phyloP scores from a whole-genome alignment of 2,797 vertebrate genomes.

The Sparus aurata region DNA sequence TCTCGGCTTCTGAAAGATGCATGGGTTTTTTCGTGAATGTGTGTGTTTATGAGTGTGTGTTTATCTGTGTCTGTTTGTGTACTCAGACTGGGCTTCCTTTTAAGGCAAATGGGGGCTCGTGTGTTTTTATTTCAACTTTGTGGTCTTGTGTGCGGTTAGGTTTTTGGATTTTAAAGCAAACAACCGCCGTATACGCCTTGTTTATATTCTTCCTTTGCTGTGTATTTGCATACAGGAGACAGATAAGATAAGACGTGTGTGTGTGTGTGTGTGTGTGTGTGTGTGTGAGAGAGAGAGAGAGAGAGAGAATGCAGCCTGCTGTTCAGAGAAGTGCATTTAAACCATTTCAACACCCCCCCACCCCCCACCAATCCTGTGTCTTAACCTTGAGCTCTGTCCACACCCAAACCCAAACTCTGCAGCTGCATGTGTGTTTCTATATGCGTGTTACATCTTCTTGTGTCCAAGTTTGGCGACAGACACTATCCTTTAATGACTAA shows the following conservation, averaged over 20 bases:
- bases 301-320: slow-evolving; percentile 9
- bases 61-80: slow-evolving; percentile 34
- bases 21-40: slow-evolving; percentile 46
- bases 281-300: background rate
- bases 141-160: slow-evolving; percentile 35
- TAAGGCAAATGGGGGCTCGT: slow-evolving; percentile 40
- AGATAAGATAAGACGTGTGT: background rate
- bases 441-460: slow-evolving; percentile 37
- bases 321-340: slow-evolving; percentile 70
- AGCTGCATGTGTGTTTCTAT: slow-evolving; percentile 40
- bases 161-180: slow-evolving; percentile 39
- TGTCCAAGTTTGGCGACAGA: slow-evolving; percentile 45
- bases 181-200: slow-evolving; percentile 9
- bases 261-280: slow-evolving; percentile 7
- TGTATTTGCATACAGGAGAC: slow-evolving; percentile 38
- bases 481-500: slow-evolving; percentile 86
- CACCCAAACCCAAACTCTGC: slow-evolving; percentile 67
- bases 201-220: slow-evolving; percentile 18
- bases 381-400: slow-evolving; percentile 76
- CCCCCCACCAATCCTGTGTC: slow-evolving; percentile 68
- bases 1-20: slow-evolving; percentile 68
- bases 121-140: slow-evolving; percentile 47
- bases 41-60: slow-evolving; percentile 18
- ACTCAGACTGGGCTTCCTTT: slow-evolving; percentile 44
- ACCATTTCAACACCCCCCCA: slow-evolving; percentile 70